A percentile compares a stretch with the other conserved stretches of the same genome.
Conservation (phyloP, 2,113 vertebrate species). For the Uropsilus gracilis region DNA sequence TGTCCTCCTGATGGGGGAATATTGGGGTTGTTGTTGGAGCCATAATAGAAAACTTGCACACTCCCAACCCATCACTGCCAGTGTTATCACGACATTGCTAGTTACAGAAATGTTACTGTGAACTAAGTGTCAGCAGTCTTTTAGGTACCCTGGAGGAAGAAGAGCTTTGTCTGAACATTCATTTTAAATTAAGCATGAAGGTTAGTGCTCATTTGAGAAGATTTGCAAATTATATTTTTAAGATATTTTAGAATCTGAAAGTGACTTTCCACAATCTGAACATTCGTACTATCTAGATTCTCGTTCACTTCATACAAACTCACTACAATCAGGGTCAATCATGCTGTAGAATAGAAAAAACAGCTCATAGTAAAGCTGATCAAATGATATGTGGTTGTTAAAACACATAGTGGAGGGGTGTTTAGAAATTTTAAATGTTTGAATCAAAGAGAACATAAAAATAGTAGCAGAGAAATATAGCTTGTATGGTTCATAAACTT, state of each 20-base stretch:
- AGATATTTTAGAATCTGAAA: constrained; percentile 44
- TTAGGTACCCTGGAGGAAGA: constrained; percentile 59
- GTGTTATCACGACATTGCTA: too few species aligned
- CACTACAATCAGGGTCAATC: not conserved
- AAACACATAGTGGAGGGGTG: not conserved
- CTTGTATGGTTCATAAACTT: not conserved
- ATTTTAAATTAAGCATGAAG: constrained; percentile 71
- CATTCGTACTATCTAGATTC: constrained; percentile 20
- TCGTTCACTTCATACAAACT: constrained; percentile 46
- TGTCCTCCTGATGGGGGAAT: not conserved
- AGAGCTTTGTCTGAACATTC: constrained; percentile 50
- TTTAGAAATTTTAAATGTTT: constrained; percentile 41
- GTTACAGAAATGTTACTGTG: constrained; percentile 39
- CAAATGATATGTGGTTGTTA: constrained; percentile 16
- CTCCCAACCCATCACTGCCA: not conserved
- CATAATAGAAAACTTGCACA: not conserved
- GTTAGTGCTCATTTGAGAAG: constrained; percentile 34
- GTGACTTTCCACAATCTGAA: constrained; percentile 23
- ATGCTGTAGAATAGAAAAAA: not conserved
- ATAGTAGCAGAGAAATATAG: constrained; percentile 27
- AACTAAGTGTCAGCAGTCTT: constrained; percentile 43
- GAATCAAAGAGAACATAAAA: constrained; percentile 53
- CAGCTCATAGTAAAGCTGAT: not conserved
- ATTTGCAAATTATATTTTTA: constrained; percentile 68
- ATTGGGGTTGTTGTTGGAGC: not conserved